Evolutionary conservation across 2,888 invertebrate species (phyloP).

Genomic region (Daptonema setosum): DNA sequence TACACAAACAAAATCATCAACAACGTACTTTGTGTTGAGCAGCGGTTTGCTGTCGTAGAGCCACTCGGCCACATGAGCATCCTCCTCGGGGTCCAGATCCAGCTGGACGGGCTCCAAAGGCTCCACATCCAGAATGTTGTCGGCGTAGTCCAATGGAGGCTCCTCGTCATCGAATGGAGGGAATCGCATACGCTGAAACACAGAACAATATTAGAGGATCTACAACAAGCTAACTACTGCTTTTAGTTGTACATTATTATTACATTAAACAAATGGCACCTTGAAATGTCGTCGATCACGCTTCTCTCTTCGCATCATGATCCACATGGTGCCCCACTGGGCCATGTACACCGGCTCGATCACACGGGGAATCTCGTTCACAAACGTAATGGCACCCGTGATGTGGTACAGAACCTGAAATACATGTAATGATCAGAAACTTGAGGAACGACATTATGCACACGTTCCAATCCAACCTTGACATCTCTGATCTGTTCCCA

Average conservation of each 20-base stretch:
- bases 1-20: too few species aligned
- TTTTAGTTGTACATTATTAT: too few species aligned
- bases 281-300: constrained; percentile 94
- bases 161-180: constrained; percentile 99
- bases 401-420: constrained; percentile 64
- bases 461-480: constrained; percentile 41
- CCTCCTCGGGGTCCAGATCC: constrained; percentile 79
- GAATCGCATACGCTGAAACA: constrained; percentile 69
- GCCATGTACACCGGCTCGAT: constrained; percentile 97
- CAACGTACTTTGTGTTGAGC: constrained; percentile 59
- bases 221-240: too few species aligned
- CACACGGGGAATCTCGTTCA: constrained; percentile 99
- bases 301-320: constrained; percentile 98
- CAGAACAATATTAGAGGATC: too few species aligned
- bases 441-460: neutral
- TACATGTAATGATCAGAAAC: neutral
- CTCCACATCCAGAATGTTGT: constrained; percentile 94
- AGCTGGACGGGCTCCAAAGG: constrained; percentile 90
- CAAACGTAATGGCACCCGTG: constrained; percentile 97
- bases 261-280: too few species aligned
- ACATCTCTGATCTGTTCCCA: constrained; percentile 99
- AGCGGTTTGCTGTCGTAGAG: constrained; percentile 95
- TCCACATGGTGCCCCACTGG: constrained; percentile 99
- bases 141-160: constrained; percentile 94
- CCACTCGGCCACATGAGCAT: constrained; percentile 55